Percentiles rank a stretch among this genome's conserved stretches.
phyloP scores from a whole-genome alignment of 1,140 invertebrate genomes.

The Riptortus pedestris region DNA sequence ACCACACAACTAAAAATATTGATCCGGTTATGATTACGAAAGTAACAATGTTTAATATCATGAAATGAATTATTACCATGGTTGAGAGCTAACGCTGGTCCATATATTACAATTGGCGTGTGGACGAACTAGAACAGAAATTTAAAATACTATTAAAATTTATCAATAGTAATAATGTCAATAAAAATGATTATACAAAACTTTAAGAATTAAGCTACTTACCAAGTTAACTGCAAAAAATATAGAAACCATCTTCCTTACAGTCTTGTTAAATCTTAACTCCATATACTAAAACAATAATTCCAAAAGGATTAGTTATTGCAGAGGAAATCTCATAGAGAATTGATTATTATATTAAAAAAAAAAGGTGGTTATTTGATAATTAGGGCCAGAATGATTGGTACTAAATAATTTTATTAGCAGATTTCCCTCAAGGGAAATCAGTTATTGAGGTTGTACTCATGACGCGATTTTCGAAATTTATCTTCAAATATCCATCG shows the following conservation, averaged over 20 bases:
- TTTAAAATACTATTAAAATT: not conserved
- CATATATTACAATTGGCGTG: constrained; percentile 36
- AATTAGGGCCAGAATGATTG: too few species aligned
- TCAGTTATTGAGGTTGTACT: too few species aligned
- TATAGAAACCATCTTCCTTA: constrained; percentile 50
- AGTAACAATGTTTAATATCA: too few species aligned
- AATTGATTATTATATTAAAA: constrained; percentile 1
- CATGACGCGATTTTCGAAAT: too few species aligned
- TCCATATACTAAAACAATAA: constrained; percentile 52
- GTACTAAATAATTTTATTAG: not conserved
- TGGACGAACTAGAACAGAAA: constrained; percentile 27
- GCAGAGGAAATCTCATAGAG: not conserved
- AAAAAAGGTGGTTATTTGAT: too few species aligned
- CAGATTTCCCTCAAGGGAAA: too few species aligned
- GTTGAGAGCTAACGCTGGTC: constrained; percentile 36
- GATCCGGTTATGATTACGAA: too few species aligned
- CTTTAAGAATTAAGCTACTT: constrained; percentile 35
- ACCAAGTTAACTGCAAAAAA: constrained; percentile 55
- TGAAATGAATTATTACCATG: too few species aligned
- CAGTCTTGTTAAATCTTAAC: constrained; percentile 49
- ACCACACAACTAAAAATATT: too few species aligned
- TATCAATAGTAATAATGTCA: not conserved
- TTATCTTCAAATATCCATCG: too few species aligned
- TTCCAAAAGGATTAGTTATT: not conserved
- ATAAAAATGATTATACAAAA: constrained; percentile 33